Evolutionary conservation across 1,140 invertebrate genomes (phyloP).

Genomic region (Drosophila kepulauana): DNA sequence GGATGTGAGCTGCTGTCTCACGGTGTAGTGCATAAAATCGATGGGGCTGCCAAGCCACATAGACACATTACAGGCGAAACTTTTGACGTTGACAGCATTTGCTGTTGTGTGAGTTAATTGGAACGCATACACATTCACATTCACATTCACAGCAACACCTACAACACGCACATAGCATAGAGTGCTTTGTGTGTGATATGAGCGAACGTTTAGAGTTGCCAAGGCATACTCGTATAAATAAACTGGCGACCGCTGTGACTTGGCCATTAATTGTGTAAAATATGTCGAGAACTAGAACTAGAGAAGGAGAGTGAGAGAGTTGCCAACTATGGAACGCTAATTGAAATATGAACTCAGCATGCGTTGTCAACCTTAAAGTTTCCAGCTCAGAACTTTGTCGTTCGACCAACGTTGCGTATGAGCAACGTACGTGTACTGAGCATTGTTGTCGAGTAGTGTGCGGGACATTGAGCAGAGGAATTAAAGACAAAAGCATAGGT

Average conservation of each 20-base stretch:
- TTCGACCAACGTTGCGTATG: constrained; percentile 42
- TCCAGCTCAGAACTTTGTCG: constrained; percentile 35
- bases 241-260: constrained; percentile 33
- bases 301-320: constrained; percentile 28
- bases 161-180: background rate
- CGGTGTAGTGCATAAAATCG: constrained; percentile 52
- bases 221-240: constrained; percentile 56
- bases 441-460: constrained; percentile 20
- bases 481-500: constrained; percentile 65
- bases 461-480: constrained; percentile 28
- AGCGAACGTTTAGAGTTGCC: constrained; percentile 65
- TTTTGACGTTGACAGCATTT: constrained; percentile 73
- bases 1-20: background rate
- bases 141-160: no score
- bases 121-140: constrained; percentile 59
- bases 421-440: constrained; percentile 20
- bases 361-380: constrained; percentile 40
- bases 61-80: constrained; percentile 59
- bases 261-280: constrained; percentile 62
- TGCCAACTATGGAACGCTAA: constrained; percentile 52
- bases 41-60: constrained; percentile 44
- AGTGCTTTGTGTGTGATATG: constrained; percentile 9
- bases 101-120: constrained; percentile 67
- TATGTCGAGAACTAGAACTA: constrained; percentile 31
- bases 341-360: constrained; percentile 64